phyloP scores from a whole-genome alignment of 53 echinoderm and acorn worm species.

The Echinarachnius parma region DNA sequence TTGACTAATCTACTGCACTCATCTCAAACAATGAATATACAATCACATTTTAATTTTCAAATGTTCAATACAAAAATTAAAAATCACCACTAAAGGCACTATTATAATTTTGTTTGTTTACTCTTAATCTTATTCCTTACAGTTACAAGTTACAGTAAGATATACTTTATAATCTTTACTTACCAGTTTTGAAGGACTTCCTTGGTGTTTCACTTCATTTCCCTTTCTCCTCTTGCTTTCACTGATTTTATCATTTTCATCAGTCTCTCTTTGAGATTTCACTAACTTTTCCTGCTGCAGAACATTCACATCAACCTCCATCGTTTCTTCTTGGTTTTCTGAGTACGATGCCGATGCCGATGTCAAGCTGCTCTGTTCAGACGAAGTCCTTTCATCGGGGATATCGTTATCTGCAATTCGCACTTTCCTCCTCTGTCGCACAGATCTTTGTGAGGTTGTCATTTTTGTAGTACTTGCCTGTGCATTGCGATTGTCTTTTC shows the following conservation, averaged over 20 bases:
- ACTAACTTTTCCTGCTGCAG: background rate
- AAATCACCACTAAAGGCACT: background rate
- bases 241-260: background rate
- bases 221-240: constrained; percentile 1
- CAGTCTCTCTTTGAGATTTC: background rate
- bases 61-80: background rate
- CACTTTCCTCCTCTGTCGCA: constrained; percentile 9
- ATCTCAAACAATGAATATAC: too few species aligned
- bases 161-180: background rate
- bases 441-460: too few species aligned
- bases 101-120: background rate
- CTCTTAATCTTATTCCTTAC: background rate
- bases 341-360: too few species aligned
- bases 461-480: background rate
- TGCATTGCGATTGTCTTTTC: background rate
- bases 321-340: background rate
- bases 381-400: background rate
- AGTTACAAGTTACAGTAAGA: background rate
- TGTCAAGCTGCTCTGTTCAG: background rate
- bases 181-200: background rate
- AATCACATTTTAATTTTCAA: too few species aligned
- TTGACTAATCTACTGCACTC: too few species aligned
- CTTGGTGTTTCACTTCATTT: background rate
- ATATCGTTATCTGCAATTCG: constrained; percentile 6
- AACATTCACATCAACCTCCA: constrained; percentile 17